Base-by-base conservation (phyloP, 2,113 vertebrate species). In the Ctenodactylus gundi region DNA sequence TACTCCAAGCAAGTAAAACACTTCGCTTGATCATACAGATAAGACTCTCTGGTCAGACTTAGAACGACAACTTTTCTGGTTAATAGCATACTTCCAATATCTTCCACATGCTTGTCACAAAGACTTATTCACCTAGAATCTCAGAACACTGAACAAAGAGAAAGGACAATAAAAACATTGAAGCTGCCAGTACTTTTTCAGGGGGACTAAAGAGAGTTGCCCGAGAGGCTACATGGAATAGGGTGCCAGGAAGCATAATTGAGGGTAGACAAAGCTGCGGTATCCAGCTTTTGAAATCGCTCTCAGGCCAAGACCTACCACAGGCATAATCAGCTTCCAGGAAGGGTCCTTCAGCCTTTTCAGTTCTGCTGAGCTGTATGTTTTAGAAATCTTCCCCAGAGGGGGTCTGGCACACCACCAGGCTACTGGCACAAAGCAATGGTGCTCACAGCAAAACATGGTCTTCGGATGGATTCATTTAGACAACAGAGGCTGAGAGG, bases 281-380 rank as follows among this genome's bases (percentile, higher is more conserved):
- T 49, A 53, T 88, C 51, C 60, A 92, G 41, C 36, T 80, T 87
- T 76, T 90, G 77, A 96, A 93, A 94, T 44, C 41, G 77, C 25
- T 81, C 65, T 27, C 29, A 85, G 72, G 87, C 39, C n/a, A 89
- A 93, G 95, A 95, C 94, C 91, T 77, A 95, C 85, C 93, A 92
- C 77, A 97, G 85, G 15, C 94, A 94, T 51, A 88, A n/a, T 65
- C 62, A 88, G 72, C 72, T 92, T 96, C 85, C 82, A 72, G 88
- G 89, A 76, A 93, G 49, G 34, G 46, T 70, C 90, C 55, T 90
- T 60, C 85, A 57, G 76, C 10, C 20, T 96, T 88, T 90, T 87
- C 85, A 94, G 64, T 51, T 89, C 70, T 81, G n/a, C 84, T 87
- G n/a, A 93, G 36, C 46, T 78, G 34, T 65, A 64, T 68, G 55